Percentiles rank a stretch among this genome's conserved stretches.
These are phyloP conservation scores for Melanargia galathea DNA, from an alignment of 2,888 invertebrate species.

Conservation along the genomic window DNA sequence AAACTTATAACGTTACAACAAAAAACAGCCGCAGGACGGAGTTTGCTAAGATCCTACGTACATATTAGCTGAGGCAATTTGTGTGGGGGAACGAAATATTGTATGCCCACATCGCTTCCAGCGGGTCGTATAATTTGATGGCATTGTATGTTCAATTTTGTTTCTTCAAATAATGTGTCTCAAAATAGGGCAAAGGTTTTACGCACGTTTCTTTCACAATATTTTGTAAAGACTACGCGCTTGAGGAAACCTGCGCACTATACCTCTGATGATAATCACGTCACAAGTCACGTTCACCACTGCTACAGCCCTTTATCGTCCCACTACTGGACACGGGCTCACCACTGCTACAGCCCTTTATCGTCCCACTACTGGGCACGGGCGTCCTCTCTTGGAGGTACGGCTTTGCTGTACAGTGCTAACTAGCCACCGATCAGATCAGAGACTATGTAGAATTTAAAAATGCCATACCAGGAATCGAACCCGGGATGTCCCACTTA, in stretches of 20 bases:
- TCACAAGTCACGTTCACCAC: no score
- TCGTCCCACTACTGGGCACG: no score
- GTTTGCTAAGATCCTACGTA: constrained; percentile 19
- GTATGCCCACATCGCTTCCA: constrained; percentile 2
- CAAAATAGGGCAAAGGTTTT: not conserved
- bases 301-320: no score
- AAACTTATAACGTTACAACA: constrained; percentile 24
- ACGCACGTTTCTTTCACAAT: not conserved
- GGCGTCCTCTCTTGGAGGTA: no score
- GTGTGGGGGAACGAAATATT: constrained; percentile 10
- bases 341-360: no score
- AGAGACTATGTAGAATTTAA: no score
- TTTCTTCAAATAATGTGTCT: constrained; percentile 2
- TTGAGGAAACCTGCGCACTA: not conserved
- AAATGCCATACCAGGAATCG: no score
- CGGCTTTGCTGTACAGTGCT: no score
- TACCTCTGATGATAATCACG: not conserved
- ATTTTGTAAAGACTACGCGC: not conserved
- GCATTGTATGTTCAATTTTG: constrained; percentile 12
- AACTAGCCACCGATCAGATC: no score
- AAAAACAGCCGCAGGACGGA: constrained; percentile 18
- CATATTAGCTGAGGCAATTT: constrained; percentile 11
- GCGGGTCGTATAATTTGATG: constrained; percentile 5
- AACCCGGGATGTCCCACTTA: no score
- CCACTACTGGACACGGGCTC: no score